Evolutionary conservation across 2,888 invertebrate species (phyloP), one percentile per base, ranked within the genome.

Genomic region (Cryptus viduatorius): DNA sequence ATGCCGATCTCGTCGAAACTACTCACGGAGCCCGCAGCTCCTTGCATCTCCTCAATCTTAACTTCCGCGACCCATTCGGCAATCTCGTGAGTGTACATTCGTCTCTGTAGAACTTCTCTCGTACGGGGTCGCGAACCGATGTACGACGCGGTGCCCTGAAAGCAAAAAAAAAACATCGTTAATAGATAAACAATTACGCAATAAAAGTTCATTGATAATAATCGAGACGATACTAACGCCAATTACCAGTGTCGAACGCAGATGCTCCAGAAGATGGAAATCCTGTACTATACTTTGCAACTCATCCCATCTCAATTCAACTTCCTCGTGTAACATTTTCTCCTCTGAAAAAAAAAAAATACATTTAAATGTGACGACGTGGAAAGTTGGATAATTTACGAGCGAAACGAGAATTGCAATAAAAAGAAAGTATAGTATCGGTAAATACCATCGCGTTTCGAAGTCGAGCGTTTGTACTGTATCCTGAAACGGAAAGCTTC

Each of bases 401-500:
- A 71, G 64, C 29, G 65, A 82, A 73, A 16, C 29, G 1, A 69
- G 65, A 82, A 78, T 16, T 42, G 1, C 64, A 42, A 29, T 1
- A 1, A 67, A 59, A 67, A 68, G 29, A 29, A 65, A n/a, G 37
- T 31, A 59, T 0, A 59, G 29, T 14, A 4, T 64, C 5, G 19
- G 19, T 61, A 76, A 92, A 93, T 91, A 96, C 96, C 96, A 88
- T 97, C 97, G 89, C 96, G 94, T 94, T 97, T 97, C 0, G 96
- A 96, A 82, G 98, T 97, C 90, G 96, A 96, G 77, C 96, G 94
- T 92, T 98, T 97, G 94, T 98, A 98, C 93, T 98, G 97, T 92
- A 98, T 98, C 87, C 98, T 94, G 94, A 98, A 98, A 73, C 98
- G 94, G 94, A 98, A 98, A 3, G 98, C 97, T 93, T 98, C 98